These are phyloP conservation scores for Hypomecis atomaria DNA, from an alignment of 2,888 invertebrate species.

Conservation along the genomic window DNA sequence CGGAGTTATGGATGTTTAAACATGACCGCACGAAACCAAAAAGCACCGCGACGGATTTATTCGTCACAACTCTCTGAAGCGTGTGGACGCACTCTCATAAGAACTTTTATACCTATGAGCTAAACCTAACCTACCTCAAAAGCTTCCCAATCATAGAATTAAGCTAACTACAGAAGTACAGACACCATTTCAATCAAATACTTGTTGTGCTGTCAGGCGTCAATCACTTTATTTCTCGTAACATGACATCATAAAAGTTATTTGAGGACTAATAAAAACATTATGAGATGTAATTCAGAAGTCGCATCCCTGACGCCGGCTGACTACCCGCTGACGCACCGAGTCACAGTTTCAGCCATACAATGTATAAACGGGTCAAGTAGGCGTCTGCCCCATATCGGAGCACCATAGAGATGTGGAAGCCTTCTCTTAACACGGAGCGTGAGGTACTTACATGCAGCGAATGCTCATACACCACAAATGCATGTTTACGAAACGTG, in stretches of 20 bases:
- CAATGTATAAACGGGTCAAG: conserved; percentile 32
- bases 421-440: no score
- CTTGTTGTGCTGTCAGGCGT: conserved; percentile 4
- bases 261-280: conserved; percentile 49
- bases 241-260: conserved; percentile 52
- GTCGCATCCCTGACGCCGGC: conserved; percentile 33
- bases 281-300: conserved; percentile 45
- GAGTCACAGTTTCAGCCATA: conserved; percentile 20
- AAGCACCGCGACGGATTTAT: no score
- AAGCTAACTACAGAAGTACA: no score
- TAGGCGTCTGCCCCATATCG: conserved; percentile 34
- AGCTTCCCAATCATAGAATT: background rate
- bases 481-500: no score
- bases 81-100: no score
- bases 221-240: conserved; percentile 32
- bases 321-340: conserved; percentile 36
- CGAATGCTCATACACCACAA: no score
- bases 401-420: conserved; percentile 6
- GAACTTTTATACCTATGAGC: no score
- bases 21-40: no score
- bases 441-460: no score
- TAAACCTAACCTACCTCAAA: no score
- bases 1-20: no score
- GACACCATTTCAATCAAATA: background rate
- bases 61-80: no score